Evolutionary conservation across 1,140 invertebrate species (phyloP).

Genomic region (Chironomus tepperi): DNA sequence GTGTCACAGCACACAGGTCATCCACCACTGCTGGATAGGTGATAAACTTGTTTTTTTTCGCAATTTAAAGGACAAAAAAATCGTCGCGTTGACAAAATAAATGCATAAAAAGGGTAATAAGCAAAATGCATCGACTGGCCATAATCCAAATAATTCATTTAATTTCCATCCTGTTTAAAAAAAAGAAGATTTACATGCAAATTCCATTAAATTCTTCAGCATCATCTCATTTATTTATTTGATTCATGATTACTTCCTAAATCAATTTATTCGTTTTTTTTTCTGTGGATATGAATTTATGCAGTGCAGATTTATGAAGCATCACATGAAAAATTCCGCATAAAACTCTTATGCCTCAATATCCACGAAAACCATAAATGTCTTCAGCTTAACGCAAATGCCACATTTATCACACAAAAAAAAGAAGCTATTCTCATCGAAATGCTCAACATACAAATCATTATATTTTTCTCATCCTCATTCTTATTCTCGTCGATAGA

Average conservation of each 20-base stretch:
- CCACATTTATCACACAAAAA: neutral
- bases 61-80: no score
- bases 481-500: neutral
- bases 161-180: neutral
- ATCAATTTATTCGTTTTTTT: neutral
- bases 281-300: neutral
- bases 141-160: neutral
- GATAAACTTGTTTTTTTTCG: no score
- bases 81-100: no score
- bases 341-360: constrained; percentile 7
- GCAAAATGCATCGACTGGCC: neutral
- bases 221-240: neutral
- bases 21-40: no score
- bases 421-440: neutral
- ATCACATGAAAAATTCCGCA: neutral
- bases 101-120: no score
- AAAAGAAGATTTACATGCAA: no score
- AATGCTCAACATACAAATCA: constrained; percentile 2
- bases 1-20: no score
- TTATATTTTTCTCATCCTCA: neutral
- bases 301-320: neutral
- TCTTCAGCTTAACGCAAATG: constrained; percentile 12
- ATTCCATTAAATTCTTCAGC: neutral
- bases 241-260: neutral
- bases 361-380: neutral